Percentiles rank a stretch among this genome's conserved stretches.
These are phyloP conservation scores for Parotia lawesii DNA, from an alignment of 2,113 vertebrate genomes.

Conservation along the genomic window DNA sequence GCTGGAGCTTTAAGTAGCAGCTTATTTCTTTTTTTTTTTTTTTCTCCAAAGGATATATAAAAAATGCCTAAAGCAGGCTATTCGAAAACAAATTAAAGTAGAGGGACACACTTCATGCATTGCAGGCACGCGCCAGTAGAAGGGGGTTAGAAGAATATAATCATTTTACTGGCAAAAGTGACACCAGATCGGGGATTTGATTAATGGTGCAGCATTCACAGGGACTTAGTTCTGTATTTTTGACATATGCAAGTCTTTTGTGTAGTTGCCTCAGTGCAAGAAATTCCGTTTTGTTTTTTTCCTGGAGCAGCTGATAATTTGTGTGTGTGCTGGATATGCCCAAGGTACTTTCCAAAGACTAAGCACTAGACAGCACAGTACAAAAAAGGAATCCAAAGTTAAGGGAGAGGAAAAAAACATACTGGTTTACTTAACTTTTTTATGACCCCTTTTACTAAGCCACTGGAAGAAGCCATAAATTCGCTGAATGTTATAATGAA, in stretches of 20 bases:
- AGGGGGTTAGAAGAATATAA: slow-evolving; percentile 37
- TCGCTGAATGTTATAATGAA: slow-evolving; percentile 36
- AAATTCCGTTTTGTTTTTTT: slow-evolving; percentile 47
- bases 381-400: slow-evolving; percentile 64
- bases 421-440: slow-evolving; percentile 69
- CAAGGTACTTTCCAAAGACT: slow-evolving; percentile 52
- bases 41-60: neutral
- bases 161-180: slow-evolving; percentile 62
- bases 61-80: slow-evolving; percentile 49
- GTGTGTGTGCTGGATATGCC: slow-evolving; percentile 56
- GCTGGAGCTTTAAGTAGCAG: slow-evolving; percentile 9
- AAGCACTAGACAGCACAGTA: slow-evolving; percentile 62
- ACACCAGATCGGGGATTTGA: slow-evolving; percentile 65
- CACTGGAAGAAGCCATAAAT: slow-evolving; percentile 60
- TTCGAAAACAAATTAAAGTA: slow-evolving; percentile 49
- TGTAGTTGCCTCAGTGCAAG: slow-evolving; percentile 61
- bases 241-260: slow-evolving; percentile 71
- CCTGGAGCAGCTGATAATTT: slow-evolving; percentile 61
- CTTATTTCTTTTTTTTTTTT: neutral
- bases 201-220: slow-evolving; percentile 50
- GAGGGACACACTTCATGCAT: slow-evolving; percentile 47
- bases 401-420: slow-evolving; percentile 41
- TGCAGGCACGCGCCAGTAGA: slow-evolving; percentile 15
- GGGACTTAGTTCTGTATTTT: slow-evolving; percentile 53
- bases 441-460: slow-evolving; percentile 62